These are phyloP conservation scores for Misgurnus anguillicaudatus DNA, from an alignment of 2,113 vertebrate species.

Conservation along the genomic window DNA sequence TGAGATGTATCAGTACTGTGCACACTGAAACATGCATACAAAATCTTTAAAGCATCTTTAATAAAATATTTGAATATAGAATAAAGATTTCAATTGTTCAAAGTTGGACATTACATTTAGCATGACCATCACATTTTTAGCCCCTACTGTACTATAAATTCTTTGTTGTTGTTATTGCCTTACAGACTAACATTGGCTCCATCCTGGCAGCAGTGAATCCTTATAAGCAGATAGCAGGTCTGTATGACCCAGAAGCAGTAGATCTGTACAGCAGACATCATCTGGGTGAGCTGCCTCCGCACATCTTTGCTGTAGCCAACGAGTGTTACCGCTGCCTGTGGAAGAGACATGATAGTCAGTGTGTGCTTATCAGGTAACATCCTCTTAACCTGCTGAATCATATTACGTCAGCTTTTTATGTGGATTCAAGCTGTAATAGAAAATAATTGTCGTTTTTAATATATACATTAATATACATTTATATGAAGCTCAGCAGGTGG, in stretches of 20 bases:
- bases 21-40: too few relatives aligned
- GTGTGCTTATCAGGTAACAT: constrained; percentile 89
- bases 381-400: not conserved
- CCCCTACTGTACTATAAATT: too few relatives aligned
- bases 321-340: constrained; percentile 94
- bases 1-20: too few relatives aligned
- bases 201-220: constrained; percentile 91
- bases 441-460: not conserved
- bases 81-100: too few relatives aligned
- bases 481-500: not conserved
- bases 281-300: constrained; percentile 89
- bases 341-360: constrained; percentile 93
- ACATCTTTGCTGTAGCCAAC: constrained; percentile 90
- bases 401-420: not conserved
- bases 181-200: constrained; percentile 89
- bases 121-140: too few relatives aligned
- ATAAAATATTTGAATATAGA: too few relatives aligned
- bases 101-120: too few relatives aligned
- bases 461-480: not conserved
- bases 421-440: too few relatives aligned
- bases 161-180: not conserved
- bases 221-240: constrained; percentile 82
- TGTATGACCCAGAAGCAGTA: constrained; percentile 79
- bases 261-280: constrained; percentile 85
- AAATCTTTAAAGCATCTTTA: too few relatives aligned